phyloP scores from a whole-genome alignment of 2,797 vertebrate species.

The Melanotaenia boesemani region DNA sequence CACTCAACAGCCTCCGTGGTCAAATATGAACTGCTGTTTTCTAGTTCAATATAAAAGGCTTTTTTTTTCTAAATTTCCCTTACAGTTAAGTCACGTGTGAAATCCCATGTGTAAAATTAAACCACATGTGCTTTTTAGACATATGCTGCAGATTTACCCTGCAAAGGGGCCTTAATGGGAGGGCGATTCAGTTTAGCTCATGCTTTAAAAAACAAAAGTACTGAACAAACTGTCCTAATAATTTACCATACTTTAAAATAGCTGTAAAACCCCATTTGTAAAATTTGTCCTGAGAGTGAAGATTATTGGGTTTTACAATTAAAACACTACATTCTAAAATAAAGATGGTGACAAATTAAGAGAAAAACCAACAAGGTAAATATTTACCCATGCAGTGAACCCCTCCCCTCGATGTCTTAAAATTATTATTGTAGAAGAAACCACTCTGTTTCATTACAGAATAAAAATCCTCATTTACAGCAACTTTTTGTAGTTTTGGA shows the following conservation, averaged over 20 bases:
- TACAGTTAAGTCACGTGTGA: slow-evolving; percentile 55
- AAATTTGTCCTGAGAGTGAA: slow-evolving; percentile 52
- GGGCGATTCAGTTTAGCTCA: not conserved
- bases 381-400: not conserved
- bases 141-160: slow-evolving; percentile 31
- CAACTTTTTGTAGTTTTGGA: not conserved
- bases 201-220: slow-evolving; percentile 1
- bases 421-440: not conserved
- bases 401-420: not conserved
- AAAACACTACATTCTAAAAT: slow-evolving; percentile 14
- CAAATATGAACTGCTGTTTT: slow-evolving; percentile 57
- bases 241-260: slow-evolving; percentile 7
- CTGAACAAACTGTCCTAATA: not conserved
- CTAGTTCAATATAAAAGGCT: slow-evolving; percentile 69
- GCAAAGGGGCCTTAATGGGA: not conserved
- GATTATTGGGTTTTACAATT: slow-evolving; percentile 17
- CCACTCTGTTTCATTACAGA: not conserved
- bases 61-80: slow-evolving; percentile 52
- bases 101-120: slow-evolving; percentile 54
- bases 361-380: not conserved
- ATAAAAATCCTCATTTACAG: not conserved
- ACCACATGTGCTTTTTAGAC: slow-evolving; percentile 52
- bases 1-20: slow-evolving; percentile 58
- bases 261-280: not conserved
- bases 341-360: slow-evolving; percentile 1